Evolutionary conservation across 2,113 vertebrate genomes (phyloP), one percentile per base, ranked within the genome.

Genomic region (Microtus pennsylvanicus): DNA sequence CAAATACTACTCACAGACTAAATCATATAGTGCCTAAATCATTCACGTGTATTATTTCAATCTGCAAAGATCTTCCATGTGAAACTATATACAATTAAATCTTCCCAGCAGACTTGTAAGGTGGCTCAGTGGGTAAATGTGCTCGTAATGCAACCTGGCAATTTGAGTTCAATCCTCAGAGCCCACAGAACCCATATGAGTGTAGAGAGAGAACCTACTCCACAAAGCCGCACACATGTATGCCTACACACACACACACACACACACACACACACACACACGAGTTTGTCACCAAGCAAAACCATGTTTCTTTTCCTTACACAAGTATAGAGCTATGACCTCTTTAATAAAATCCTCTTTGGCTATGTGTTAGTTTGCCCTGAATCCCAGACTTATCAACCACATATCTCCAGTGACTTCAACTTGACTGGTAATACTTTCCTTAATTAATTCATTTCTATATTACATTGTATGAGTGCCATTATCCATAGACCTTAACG

Each of bases 321-420:
- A 61, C 65, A 95, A 78, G 42, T 3, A 81, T 13, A 50, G 55
- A 92, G 88, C 61, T 19, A 58, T 50, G 52, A 22, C 86, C 19
- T 88, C 88, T 83, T 83, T 74, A 94, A 78, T 93, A 77, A 91
- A 75, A 67, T 24, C 26, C 5, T 88, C 77, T 93, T 96, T 24
- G 26, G 47, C n/a, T 89, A 88, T 50, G 67, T 93, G 63, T 88
- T 81, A 87, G 28, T 52, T 81, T 81, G 11, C 42, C 58, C 61
- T 87, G 50, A 83, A 88, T 16, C 12, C 7, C 63, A 85, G 52
- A 92, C 12, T 67, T 74, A 70, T 55, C 88, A 85, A 12, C 55
- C 13, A 70, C 9, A 9, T 55, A 45, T 63, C 38, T 91, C 47
- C 45, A 89, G 55, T 42, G n/a, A 91, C 33, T 89, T 95, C 35